These are phyloP conservation scores for Emydoidea blandingii DNA, from an alignment of 2,797 vertebrate genomes.

Conservation along the genomic window DNA sequence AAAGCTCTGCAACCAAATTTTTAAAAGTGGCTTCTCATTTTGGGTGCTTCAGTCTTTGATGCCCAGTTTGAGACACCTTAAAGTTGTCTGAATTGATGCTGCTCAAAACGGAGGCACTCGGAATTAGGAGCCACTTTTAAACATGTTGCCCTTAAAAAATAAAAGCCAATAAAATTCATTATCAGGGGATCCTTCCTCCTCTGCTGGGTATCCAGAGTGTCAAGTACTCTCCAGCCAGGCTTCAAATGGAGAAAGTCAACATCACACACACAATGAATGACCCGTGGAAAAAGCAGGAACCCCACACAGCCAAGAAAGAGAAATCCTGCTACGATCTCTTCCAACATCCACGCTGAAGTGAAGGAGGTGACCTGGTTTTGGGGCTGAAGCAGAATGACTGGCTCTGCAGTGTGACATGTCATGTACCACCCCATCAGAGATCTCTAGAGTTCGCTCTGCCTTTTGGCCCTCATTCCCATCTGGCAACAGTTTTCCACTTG, in stretches of 20 bases:
- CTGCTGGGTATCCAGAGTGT: not conserved
- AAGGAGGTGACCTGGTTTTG: slow-evolving; percentile 17
- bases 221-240: not conserved
- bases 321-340: not conserved
- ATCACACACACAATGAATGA: not conserved
- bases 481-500: not conserved
- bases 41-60: not conserved
- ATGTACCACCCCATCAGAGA: not conserved
- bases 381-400: slow-evolving; percentile 29
- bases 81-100: not conserved
- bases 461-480: not conserved
- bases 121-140: not conserved
- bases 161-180: not conserved
- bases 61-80: not conserved
- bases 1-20: not conserved
- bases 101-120: not conserved
- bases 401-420: slow-evolving; percentile 16
- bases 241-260: not conserved
- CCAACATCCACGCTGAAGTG: not conserved
- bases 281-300: not conserved
- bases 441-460: not conserved
- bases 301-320: not conserved
- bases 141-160: not conserved
- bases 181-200: not conserved
- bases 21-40: not conserved